phyloP scores from a whole-genome alignment of 2,113 vertebrate species.

The Neolamprologus sp. region DNA sequence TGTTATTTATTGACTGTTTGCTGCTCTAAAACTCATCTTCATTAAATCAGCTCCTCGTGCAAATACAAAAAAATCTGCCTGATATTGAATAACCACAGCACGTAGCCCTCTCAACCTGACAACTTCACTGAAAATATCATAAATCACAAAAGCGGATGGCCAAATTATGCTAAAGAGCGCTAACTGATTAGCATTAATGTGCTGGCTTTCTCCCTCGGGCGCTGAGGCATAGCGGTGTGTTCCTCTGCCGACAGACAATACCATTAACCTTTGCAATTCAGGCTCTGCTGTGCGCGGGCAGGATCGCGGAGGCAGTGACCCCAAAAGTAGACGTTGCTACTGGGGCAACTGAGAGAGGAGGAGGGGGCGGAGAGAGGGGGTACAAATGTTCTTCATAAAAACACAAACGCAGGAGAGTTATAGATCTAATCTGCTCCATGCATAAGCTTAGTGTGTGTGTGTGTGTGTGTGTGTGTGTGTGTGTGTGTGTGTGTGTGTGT shows the following conservation, averaged over 20 bases:
- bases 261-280: conserved; percentile 99
- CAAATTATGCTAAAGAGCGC: conserved; percentile 70
- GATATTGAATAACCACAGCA: conserved; percentile 53
- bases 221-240: conserved; percentile 69
- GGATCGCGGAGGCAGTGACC: conserved; percentile 88
- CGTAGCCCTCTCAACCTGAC: conserved; percentile 40
- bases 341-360: conserved; percentile 59
- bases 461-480: neutral
- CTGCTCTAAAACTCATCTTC: neutral
- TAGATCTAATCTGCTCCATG: conserved; percentile 84
- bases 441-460: conserved; percentile 69
- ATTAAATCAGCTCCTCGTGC: neutral
- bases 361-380: conserved; percentile 46
- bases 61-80: conserved; percentile 5
- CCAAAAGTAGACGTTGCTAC: conserved; percentile 88
- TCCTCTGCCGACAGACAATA: conserved; percentile 86
- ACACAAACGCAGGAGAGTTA: conserved; percentile 84
- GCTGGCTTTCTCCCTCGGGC: conserved; percentile 69
- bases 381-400: conserved; percentile 33
- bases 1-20: neutral
- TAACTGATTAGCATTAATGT: conserved; percentile 73
- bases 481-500: neutral
- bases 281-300: conserved; percentile 76
- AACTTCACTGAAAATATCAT: conserved; percentile 49
- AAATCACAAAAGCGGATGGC: conserved; percentile 61